Conservation (phyloP, 2,888 invertebrate species). For the Drosophila pseudotalamancana region DNA sequence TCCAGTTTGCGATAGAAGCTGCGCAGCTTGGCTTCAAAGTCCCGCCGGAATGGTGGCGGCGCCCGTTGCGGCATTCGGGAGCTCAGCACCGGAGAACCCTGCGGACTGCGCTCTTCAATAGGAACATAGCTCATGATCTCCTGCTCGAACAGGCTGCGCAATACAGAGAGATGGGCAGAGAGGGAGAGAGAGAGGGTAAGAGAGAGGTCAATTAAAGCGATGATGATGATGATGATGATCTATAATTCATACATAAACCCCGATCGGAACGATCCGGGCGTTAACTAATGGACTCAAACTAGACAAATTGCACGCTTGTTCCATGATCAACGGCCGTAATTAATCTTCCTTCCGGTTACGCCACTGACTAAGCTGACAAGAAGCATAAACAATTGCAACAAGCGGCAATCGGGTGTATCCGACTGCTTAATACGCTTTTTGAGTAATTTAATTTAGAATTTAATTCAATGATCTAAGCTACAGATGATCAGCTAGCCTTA, state of each 20-base stretch:
- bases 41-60: constrained; percentile 95
- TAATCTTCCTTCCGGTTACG: constrained; percentile 10
- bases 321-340: constrained; percentile 12
- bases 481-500: too few relatives aligned
- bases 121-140: constrained; percentile 99
- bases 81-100: constrained; percentile 89
- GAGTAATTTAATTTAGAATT: too few relatives aligned
- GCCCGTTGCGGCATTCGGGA: constrained; percentile 91
- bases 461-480: too few relatives aligned
- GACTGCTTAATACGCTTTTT: neutral
- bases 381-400: constrained; percentile 15
- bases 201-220: too few relatives aligned
- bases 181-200: neutral
- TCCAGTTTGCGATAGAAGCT: constrained; percentile 98
- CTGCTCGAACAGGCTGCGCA: constrained; percentile 96
- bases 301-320: constrained; percentile 9
- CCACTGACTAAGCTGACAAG: constrained; percentile 46
- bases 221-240: too few relatives aligned
- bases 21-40: constrained; percentile 97
- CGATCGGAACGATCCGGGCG: neutral
- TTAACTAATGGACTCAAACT: constrained; percentile 11
- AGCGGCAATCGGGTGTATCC: neutral
- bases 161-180: neutral
- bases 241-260: too few relatives aligned
- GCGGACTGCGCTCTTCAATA: constrained; percentile 86